These are phyloP conservation scores for Bufo bufo DNA, from an alignment of 2,113 vertebrate species.

Conservation along the genomic window DNA sequence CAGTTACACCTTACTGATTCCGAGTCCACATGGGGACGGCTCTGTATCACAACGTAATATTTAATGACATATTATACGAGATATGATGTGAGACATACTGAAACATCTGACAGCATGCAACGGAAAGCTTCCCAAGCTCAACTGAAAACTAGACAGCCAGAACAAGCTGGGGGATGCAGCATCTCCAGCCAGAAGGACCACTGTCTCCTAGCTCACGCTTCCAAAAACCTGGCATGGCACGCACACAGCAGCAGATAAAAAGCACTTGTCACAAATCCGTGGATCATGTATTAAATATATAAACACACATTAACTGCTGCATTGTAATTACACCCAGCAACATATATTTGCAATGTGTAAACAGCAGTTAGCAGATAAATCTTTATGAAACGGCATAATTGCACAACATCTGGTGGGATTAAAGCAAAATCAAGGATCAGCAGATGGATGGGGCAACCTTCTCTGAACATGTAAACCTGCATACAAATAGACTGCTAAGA, in stretches of 20 bases:
- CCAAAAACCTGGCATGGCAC: not conserved
- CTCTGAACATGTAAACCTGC: slow-evolving; percentile 19
- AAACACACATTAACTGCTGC: slow-evolving; percentile 32
- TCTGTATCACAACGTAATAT: not conserved
- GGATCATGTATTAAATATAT: slow-evolving; percentile 38
- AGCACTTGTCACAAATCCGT: slow-evolving; percentile 31
- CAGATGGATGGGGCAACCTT: slow-evolving; percentile 41
- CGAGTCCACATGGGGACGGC: not conserved
- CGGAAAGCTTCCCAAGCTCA: slow-evolving; percentile 6
- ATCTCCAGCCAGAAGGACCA: not conserved
- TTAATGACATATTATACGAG: slow-evolving; percentile 23
- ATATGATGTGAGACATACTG: slow-evolving; percentile 15
- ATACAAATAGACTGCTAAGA: slow-evolving; percentile 2
- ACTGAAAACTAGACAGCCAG: slow-evolving; percentile 3
- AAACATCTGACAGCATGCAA: slow-evolving; percentile 1
- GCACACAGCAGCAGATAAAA: not conserved
- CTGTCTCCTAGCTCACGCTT: not conserved
- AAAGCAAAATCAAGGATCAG: slow-evolving; percentile 31
- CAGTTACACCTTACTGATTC: slow-evolving; percentile 6
- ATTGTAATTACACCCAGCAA: slow-evolving; percentile 38
- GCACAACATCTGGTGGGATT: slow-evolving; percentile 46
- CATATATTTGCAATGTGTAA: slow-evolving; percentile 47
- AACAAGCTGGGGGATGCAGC: not conserved
- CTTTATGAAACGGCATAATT: slow-evolving; percentile 46
- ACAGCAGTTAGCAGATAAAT: slow-evolving; percentile 45